phyloP scores from a whole-genome alignment of 2,113 vertebrate genomes.

The Chloropsis hardwickii region DNA sequence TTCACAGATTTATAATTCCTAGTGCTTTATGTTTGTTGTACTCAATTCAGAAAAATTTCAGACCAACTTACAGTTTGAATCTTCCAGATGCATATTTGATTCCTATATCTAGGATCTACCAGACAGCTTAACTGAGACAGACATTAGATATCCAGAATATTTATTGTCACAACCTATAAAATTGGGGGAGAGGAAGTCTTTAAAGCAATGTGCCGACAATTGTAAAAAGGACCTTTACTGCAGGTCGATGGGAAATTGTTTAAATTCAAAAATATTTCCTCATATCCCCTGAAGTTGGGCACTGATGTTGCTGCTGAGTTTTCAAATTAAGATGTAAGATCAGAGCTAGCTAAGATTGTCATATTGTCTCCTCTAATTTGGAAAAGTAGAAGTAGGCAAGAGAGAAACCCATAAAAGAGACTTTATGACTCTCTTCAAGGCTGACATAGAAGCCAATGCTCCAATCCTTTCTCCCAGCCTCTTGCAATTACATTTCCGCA shows the following conservation, averaged over 20 bases:
- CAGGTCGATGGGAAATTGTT: slow-evolving; percentile 3
- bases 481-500: slow-evolving; percentile 84
- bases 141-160: slow-evolving; percentile 2
- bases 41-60: neutral
- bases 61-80: neutral
- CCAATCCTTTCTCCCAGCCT: slow-evolving; percentile 70
- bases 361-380: slow-evolving; percentile 88
- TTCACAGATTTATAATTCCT: neutral
- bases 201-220: neutral
- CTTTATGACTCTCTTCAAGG: slow-evolving; percentile 83
- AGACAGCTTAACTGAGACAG: neutral
- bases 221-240: neutral
- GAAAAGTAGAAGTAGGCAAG: slow-evolving; percentile 74
- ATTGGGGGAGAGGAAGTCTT: neutral
- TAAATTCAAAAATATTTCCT: slow-evolving; percentile 53
- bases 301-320: slow-evolving; percentile 67
- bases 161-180: slow-evolving; percentile 8
- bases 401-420: slow-evolving; percentile 82
- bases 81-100: neutral
- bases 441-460: slow-evolving; percentile 73
- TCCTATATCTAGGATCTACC: neutral
- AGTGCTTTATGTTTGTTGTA: neutral
- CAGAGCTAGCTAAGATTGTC: slow-evolving; percentile 80
- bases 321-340: slow-evolving; percentile 81
- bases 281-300: slow-evolving; percentile 3